Conservation (phyloP, 2,797 vertebrate genomes). For the Rachycentron canadum region DNA sequence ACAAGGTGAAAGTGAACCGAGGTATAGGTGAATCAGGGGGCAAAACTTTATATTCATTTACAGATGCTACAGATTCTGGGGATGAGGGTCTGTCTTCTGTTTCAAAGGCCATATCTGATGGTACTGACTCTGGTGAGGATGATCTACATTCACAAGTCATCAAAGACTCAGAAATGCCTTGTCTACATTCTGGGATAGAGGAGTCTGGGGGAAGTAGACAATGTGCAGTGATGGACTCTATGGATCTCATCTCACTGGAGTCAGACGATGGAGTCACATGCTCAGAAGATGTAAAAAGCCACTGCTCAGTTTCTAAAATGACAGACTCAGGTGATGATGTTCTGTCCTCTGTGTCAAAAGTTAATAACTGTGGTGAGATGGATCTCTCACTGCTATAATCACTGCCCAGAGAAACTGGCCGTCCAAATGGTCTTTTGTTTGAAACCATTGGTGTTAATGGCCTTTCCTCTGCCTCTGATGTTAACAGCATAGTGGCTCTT, state of each 20-base stretch:
- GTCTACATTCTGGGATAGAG: constrained; percentile 44
- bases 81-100: constrained; percentile 51
- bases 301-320: constrained; percentile 39
- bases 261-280: constrained; percentile 32
- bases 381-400: constrained; percentile 58
- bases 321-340: constrained; percentile 66
- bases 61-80: constrained; percentile 56
- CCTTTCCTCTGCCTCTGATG: constrained; percentile 64
- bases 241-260: constrained; percentile 46
- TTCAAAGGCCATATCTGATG: constrained; percentile 43
- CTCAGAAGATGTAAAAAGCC: constrained; percentile 51
- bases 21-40: constrained; percentile 71
- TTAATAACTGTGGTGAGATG: constrained; percentile 67
- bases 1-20: constrained; percentile 48
- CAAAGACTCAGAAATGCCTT: constrained; percentile 16
- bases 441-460: constrained; percentile 78
- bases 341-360: constrained; percentile 70
- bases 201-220: constrained; percentile 49
- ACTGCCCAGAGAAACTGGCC: constrained; percentile 71
- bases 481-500: constrained; percentile 16
- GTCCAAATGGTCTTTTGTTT: constrained; percentile 77
- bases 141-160: constrained; percentile 15
- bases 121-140: constrained; percentile 44
- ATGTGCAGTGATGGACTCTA: constrained; percentile 28
- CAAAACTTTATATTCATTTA: constrained; percentile 53